Percentiles rank a stretch among this genome's conserved stretches.
Conservation (phyloP, 2,113 vertebrate genomes). For the Nicator chloris region DNA sequence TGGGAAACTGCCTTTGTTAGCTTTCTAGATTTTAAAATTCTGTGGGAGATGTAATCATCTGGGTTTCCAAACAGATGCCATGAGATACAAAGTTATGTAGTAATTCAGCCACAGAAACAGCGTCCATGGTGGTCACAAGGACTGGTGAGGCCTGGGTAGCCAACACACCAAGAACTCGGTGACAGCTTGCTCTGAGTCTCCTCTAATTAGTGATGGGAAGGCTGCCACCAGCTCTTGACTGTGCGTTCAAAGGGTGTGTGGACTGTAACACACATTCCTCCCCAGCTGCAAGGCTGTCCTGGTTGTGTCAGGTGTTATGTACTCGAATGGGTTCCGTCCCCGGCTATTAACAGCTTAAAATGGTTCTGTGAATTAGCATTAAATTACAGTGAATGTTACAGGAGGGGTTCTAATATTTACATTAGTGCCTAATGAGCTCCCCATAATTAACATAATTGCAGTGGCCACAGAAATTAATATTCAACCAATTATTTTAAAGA, state of each 20-base stretch:
- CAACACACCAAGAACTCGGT: background rate
- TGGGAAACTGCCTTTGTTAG: background rate
- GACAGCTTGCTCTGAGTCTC: background rate
- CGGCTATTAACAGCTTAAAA: conserved; percentile 12
- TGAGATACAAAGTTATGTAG: background rate
- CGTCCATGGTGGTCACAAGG: background rate
- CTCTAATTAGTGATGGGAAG: background rate
- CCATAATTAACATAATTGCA: background rate
- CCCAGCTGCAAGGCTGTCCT: background rate
- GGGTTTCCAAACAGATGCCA: background rate
- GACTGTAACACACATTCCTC: background rate
- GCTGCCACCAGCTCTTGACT: background rate
- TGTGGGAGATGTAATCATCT: background rate
- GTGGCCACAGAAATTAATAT: background rate
- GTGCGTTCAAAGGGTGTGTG: background rate
- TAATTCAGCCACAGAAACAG: background rate
- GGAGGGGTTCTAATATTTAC: background rate
- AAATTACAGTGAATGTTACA: background rate
- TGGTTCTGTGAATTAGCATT: conserved; percentile 10
- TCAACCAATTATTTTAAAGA: background rate
- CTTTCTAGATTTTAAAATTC: background rate
- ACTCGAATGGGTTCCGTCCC: background rate
- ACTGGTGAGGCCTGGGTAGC: background rate
- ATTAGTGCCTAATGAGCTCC: background rate
- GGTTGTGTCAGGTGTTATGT: background rate